These are phyloP conservation scores for Spondyliosoma cantharus DNA, from an alignment of 2,797 vertebrate species.

Conservation along the genomic window DNA sequence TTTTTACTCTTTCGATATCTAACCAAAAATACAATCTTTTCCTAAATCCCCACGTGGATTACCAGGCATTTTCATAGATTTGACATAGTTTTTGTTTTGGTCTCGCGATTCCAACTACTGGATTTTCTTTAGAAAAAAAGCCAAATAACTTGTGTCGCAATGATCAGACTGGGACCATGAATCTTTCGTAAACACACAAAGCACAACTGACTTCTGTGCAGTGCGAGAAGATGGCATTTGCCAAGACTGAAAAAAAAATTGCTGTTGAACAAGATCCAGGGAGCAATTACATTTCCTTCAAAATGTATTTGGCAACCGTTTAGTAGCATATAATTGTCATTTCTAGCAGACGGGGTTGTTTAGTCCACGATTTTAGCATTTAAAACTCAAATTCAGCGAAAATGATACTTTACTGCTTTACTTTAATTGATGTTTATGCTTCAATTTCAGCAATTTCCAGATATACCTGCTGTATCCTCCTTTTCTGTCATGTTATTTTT, in stretches of 20 bases:
- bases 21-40: neutral
- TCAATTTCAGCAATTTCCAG: constrained; percentile 47
- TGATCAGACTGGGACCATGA: neutral
- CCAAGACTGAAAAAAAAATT: neutral
- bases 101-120: neutral
- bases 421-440: constrained; percentile 64
- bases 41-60: neutral
- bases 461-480: constrained; percentile 41
- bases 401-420: constrained; percentile 3
- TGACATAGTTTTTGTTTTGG: neutral
- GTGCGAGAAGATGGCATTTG: neutral
- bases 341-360: constrained; percentile 16
- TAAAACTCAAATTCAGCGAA: constrained; percentile 45
- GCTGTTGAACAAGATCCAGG: constrained; percentile 16
- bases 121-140: constrained; percentile 2
- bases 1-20: neutral
- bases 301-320: constrained; percentile 34
- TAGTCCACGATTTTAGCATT: constrained; percentile 32
- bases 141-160: neutral
- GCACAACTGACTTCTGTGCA: neutral
- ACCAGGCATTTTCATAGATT: neutral
- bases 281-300: constrained; percentile 49
- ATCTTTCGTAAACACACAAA: neutral
- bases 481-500: constrained; percentile 30
- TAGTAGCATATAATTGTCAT: constrained; percentile 26